Conservation (phyloP, 2,888 invertebrate genomes). For the Branchipolynoe longqiensis region DNA sequence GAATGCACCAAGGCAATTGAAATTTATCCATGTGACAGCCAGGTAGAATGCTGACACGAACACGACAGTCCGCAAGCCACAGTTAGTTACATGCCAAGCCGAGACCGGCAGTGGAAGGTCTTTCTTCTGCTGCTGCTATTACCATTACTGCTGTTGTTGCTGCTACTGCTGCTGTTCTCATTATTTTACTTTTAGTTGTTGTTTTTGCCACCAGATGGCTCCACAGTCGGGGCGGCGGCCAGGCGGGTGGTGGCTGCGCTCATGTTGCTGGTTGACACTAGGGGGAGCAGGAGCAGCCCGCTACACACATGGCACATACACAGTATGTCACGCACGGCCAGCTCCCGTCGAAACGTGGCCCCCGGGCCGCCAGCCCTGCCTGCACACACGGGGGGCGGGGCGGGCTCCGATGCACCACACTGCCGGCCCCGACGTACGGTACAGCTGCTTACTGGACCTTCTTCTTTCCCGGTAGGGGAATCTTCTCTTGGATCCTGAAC, state of each 20-base stretch:
- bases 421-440: not conserved
- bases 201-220: too few relatives aligned
- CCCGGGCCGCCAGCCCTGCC: not conserved
- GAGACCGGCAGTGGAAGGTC: not conserved
- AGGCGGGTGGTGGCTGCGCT: too few relatives aligned
- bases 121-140: too few relatives aligned
- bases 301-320: too few relatives aligned
- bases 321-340: not conserved
- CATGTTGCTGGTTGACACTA: too few relatives aligned
- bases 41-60: too few relatives aligned
- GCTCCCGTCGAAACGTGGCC: not conserved
- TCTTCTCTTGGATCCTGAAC: constrained; percentile 77
- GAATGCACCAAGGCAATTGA: constrained; percentile 47
- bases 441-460: constrained; percentile 62
- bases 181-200: too few relatives aligned
- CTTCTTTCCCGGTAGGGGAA: constrained; percentile 80
- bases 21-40: not conserved
- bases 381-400: not conserved
- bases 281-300: too few relatives aligned
- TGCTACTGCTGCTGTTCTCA: too few relatives aligned
- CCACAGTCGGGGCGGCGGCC: too few relatives aligned
- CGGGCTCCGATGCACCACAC: not conserved
- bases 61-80: not conserved
- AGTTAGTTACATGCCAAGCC: not conserved
- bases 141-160: too few relatives aligned